A percentile compares a stretch with the other conserved stretches of the same genome.
Evolutionary conservation across 1,140 invertebrate genomes (phyloP).

Genomic region (Hycleus phaleratus): DNA sequence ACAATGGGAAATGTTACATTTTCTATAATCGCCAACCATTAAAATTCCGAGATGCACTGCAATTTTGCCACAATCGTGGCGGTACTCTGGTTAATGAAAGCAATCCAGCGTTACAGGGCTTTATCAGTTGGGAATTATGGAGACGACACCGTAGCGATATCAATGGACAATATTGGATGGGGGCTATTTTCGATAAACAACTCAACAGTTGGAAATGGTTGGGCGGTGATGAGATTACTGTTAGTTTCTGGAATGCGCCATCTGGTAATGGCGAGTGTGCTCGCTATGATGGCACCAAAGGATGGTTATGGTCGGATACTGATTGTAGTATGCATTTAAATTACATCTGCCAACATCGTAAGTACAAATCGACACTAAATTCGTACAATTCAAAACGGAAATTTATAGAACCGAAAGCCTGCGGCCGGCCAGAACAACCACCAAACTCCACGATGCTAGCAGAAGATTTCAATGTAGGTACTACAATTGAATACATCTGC

Average conservation of each 20-base stretch:
- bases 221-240: conserved; percentile 77
- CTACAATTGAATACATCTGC: conserved; percentile 79
- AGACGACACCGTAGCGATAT: conserved; percentile 81
- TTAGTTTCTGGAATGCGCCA: conserved; percentile 88
- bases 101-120: conserved; percentile 88
- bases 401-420: conserved; percentile 73
- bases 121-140: conserved; percentile 92
- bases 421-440: conserved; percentile 83
- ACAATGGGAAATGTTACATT: conserved; percentile 94
- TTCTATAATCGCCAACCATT: conserved; percentile 86
- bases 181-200: conserved; percentile 75
- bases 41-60: conserved; percentile 70
- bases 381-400: neutral
- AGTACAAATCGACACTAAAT: conserved; percentile 43
- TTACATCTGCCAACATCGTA: conserved; percentile 91
- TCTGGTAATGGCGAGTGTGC: conserved; percentile 80
- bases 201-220: conserved; percentile 84
- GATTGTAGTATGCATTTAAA: conserved; percentile 79
- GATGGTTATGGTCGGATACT: conserved; percentile 92
- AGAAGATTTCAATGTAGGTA: conserved; percentile 71
- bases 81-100: conserved; percentile 84
- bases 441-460: conserved; percentile 83
- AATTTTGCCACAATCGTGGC: conserved; percentile 70
- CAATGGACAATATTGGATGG: conserved; percentile 92
- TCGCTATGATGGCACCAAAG: conserved; percentile 84